Percentiles rank a stretch among this genome's conserved stretches.
These are phyloP conservation scores for Lysiphlebus fabarum DNA, from an alignment of 1,140 invertebrate species.

Conservation along the genomic window DNA sequence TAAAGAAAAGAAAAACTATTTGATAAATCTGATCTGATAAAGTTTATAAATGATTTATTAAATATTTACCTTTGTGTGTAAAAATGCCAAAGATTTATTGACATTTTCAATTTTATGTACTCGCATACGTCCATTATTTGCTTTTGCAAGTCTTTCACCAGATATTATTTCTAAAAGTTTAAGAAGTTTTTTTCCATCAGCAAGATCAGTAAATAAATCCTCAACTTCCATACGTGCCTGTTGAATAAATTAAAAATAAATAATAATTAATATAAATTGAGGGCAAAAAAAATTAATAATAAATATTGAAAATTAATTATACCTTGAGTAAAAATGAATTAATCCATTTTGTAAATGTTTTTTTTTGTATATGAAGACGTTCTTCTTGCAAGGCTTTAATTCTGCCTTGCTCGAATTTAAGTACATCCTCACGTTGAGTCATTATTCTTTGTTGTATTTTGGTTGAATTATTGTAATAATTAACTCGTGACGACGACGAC, in stretches of 20 bases:
- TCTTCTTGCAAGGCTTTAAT: conserved; percentile 96
- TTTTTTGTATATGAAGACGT: conserved; percentile 96
- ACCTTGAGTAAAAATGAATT: conserved; percentile 97
- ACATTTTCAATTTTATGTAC: conserved; percentile 99
- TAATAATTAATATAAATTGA: neutral
- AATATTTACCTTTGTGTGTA: conserved; percentile 87
- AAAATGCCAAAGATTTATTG: conserved; percentile 95
- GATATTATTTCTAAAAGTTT: conserved; percentile 99
- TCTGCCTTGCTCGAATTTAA: conserved; percentile 93
- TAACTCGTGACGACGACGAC: conserved; percentile 26
- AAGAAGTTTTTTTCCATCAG: conserved; percentile 91
- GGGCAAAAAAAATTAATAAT: conserved; percentile 1
- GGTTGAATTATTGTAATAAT: conserved; percentile 37
- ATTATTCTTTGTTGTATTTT: conserved; percentile 64
- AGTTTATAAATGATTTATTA: conserved; percentile 11
- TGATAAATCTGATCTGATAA: no score
- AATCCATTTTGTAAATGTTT: conserved; percentile 99
- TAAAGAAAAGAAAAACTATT: neutral
- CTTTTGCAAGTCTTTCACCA: conserved; percentile 93
- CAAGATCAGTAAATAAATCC: conserved; percentile 93
- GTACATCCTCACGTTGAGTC: conserved; percentile 84
- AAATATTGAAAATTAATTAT: conserved; percentile 30
- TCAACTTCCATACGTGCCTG: conserved; percentile 94
- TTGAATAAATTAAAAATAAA: conserved; percentile 28
- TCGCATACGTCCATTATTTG: conserved; percentile 94